These are phyloP conservation scores for Poeciliopsis occidentalis DNA, from an alignment of 2,113 vertebrate genomes.

Conservation along the genomic window DNA sequence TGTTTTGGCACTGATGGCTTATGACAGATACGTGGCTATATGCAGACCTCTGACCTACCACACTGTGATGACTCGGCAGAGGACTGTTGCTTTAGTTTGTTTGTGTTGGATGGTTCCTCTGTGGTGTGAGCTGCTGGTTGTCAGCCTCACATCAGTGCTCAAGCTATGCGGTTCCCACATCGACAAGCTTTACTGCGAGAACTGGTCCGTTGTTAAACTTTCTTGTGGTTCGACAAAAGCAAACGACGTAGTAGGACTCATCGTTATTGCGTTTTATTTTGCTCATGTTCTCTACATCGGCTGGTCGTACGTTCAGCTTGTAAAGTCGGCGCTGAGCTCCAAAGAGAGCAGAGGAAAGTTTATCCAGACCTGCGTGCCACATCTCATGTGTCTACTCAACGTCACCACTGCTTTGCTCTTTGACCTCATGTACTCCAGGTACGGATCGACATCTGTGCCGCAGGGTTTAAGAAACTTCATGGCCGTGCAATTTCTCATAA, in stretches of 20 bases:
- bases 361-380: constrained; percentile 30
- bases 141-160: not conserved
- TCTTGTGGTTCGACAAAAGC: not conserved
- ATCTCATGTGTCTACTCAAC: constrained; percentile 20
- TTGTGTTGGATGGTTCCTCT: constrained; percentile 5
- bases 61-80: constrained; percentile 29
- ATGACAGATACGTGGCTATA: constrained; percentile 58
- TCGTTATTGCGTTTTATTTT: not conserved
- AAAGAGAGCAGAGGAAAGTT: constrained; percentile 6
- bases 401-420: constrained; percentile 6
- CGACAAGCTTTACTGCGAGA: constrained; percentile 14
- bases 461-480: constrained; percentile 55
- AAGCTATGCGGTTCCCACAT: constrained; percentile 27
- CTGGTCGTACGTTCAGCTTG: constrained; percentile 1
- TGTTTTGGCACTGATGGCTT: constrained; percentile 49
- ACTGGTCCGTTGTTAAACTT: not conserved
- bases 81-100: constrained; percentile 13
- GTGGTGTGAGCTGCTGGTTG: not conserved
- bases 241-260: not conserved
- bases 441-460: constrained; percentile 35
- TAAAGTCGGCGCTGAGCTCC: constrained; percentile 5
- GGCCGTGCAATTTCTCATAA: constrained; percentile 47
- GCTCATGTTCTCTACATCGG: not conserved
- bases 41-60: constrained; percentile 59
- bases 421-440: constrained; percentile 16